Percentiles rank a stretch among this genome's conserved stretches.
phyloP scores from a whole-genome alignment of 2,888 invertebrate genomes.

The Dichetophora obliterata region DNA sequence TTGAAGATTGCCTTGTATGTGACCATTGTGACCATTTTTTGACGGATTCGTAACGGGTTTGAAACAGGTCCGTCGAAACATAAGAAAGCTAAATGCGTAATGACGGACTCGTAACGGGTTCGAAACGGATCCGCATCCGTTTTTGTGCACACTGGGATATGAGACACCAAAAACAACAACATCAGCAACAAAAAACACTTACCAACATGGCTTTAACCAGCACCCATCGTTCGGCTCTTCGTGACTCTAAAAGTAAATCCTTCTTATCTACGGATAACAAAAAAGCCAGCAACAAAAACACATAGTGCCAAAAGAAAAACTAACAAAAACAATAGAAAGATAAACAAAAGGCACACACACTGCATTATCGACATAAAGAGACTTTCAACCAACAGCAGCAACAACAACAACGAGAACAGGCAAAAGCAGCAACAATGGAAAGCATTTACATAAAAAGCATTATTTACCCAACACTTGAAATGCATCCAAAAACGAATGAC shows the following conservation, averaged over 20 bases:
- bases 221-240: neutral
- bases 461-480: neutral
- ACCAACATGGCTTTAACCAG: neutral
- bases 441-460: slow-evolving; percentile 14
- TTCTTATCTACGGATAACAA: no score
- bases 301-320: neutral
- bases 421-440: neutral
- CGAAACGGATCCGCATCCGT: no score
- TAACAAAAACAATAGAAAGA: neutral
- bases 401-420: neutral
- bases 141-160: no score
- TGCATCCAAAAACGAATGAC: neutral
- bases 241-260: no score
- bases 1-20: no score
- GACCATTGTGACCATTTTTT: no score
- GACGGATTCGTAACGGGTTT: no score
- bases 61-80: no score
- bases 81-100: no score
- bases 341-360: neutral
- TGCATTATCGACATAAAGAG: no score
- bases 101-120: no score
- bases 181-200: neutral
- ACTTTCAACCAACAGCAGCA: neutral
- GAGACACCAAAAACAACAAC: neutral
- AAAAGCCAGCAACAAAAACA: neutral